Base-by-base conservation (phyloP, 23 tunicate genomes). In the Phallusia fumigata region DNA sequence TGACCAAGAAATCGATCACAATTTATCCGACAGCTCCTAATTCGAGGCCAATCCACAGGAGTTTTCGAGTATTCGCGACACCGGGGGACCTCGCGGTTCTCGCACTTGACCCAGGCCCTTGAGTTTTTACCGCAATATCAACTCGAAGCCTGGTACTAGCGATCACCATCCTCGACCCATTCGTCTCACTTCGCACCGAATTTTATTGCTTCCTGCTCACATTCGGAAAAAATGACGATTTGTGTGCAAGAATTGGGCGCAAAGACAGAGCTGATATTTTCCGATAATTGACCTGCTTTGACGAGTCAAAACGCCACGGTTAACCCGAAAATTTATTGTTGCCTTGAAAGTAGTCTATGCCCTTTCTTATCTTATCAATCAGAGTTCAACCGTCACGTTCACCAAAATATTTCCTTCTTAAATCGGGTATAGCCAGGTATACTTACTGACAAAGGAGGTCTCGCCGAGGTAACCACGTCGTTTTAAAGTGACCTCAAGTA, bases 391-490 rank as follows among this genome's bases (percentile, higher is more conserved):
- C n/a, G n/a, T n/a, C n/a, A n/a, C n/a, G n/a, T n/a, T n/a, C n/a
- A 40, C 47, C 47, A 40, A 40, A 40, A 40, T 40, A n/a, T n/a
- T n/a, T 40, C 47, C 10, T 40, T 40, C 47, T 10, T 40, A 40
- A 3, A 3, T 40, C 47, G 47, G 47, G 10, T 40, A 3, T 40
- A 6, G 16, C 69, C 26, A 58, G 16, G 28, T 1, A 22, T 58
- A 58, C 97, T 93, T 77, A 88, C 96, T 88, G 84, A 96, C 97
- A 81, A 96, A 96, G 0, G 96, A 85, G 32, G 99, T 96, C 80
- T 96, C 99, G 18, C 99, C 99, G 12, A 96, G 86, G 85, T 87
- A 96, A 35, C 99, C 99, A 49, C 96, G 78, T 81, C 99, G 65
- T 30, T 53, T 78, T 72, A 96, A 74, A 16, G 79, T 88, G 44